phyloP scores from a whole-genome alignment of 2,888 invertebrate species.

The Sepioteuthis lessoniana region DNA sequence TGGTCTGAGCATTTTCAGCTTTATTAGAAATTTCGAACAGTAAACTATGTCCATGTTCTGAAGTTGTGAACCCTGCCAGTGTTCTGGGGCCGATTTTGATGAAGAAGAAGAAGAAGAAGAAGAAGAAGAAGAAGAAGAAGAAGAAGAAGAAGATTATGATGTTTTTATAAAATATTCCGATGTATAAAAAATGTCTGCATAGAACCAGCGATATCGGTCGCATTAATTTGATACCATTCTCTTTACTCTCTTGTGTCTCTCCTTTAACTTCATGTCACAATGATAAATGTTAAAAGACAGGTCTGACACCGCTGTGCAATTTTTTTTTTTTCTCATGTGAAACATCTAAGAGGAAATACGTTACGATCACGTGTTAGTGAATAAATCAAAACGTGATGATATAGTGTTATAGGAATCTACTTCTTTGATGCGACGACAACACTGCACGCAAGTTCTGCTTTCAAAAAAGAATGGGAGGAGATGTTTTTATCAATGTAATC shows the following conservation, averaged over 20 bases:
- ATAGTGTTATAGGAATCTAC: neutral
- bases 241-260: neutral
- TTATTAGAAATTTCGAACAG: too few relatives aligned
- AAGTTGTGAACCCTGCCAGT: too few relatives aligned
- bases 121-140: too few relatives aligned
- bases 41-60: too few relatives aligned
- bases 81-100: too few relatives aligned
- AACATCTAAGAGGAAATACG: constrained; percentile 15
- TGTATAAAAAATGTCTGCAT: too few relatives aligned
- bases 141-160: too few relatives aligned
- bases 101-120: too few relatives aligned
- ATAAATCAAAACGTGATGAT: neutral
- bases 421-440: neutral
- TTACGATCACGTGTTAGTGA: neutral
- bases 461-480: neutral
- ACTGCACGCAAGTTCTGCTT: neutral
- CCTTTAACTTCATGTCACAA: neutral
- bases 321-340: neutral
- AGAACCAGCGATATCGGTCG: too few relatives aligned
- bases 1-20: too few relatives aligned
- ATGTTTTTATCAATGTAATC: neutral
- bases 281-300: neutral
- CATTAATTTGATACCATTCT: too few relatives aligned
- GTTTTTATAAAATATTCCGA: too few relatives aligned
- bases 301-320: neutral